A percentile compares a stretch with the other conserved stretches of the same genome.
Evolutionary conservation across 2,888 invertebrate genomes (phyloP).

Genomic region (Ormyrus thymus): DNA sequence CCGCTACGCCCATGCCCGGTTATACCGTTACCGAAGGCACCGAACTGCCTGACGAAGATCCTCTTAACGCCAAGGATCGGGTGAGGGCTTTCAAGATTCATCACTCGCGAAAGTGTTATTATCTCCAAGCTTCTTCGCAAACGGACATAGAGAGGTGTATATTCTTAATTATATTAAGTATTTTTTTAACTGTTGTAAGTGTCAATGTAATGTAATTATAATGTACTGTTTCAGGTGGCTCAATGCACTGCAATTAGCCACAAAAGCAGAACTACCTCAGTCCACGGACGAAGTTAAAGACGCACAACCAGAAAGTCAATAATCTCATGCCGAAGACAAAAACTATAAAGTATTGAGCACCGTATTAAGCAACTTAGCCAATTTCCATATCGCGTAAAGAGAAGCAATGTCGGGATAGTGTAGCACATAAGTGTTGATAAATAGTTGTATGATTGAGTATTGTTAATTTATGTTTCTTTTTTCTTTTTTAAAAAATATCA

Average conservation of each 20-base stretch:
- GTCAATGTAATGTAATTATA: no score
- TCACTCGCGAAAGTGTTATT: conserved; percentile 76
- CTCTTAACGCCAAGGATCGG: conserved; percentile 70
- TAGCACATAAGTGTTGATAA: conserved; percentile 67
- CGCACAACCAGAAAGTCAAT: conserved; percentile 57
- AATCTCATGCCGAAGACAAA: conserved; percentile 53
- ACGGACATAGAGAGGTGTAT: conserved; percentile 74
- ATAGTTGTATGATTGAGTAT: conserved; percentile 64
- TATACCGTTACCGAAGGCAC: conserved; percentile 75
- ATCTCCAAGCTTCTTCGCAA: conserved; percentile 76
- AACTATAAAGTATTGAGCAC: conserved; percentile 56
- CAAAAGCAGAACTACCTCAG: conserved; percentile 75
- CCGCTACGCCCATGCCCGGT: conserved; percentile 79
- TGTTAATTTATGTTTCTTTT: conserved; percentile 68
- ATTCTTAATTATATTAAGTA: background rate
- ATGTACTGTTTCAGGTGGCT: conserved; percentile 75
- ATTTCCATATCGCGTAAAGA: conserved; percentile 63
- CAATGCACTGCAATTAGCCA: conserved; percentile 74
- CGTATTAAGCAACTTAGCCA: conserved; percentile 67
- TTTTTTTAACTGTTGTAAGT: background rate
- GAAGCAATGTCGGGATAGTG: conserved; percentile 58
- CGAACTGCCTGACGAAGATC: conserved; percentile 69
- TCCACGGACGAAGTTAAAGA: conserved; percentile 58
- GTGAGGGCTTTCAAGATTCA: conserved; percentile 75
- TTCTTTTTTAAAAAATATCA: conserved; percentile 35